Base-by-base conservation (phyloP, 2,888 invertebrate species). In the Cephus nigrinus region DNA sequence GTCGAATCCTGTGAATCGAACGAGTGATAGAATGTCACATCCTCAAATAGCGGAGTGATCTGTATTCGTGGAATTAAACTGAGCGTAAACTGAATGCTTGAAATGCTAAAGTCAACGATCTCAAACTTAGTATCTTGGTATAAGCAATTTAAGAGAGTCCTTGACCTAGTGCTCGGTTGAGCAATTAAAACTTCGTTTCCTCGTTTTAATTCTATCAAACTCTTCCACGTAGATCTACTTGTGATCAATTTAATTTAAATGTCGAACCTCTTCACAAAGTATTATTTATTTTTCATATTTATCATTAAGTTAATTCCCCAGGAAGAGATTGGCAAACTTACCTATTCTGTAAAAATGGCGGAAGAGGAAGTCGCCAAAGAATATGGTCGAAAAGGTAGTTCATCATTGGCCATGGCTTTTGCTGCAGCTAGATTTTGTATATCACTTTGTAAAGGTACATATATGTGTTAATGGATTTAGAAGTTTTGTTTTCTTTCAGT, bases 361-460 rank as follows among this genome's bases (percentile, higher is more conserved):
- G 94, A 94, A 71, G 94, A 93, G 33, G 93, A 94, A 86, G 93
- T 94, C 68, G 93, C 93, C 11, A 93, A 94, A 81, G 93, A 93
- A 15, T 94, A 94, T 30, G 93, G 93, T 78, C 94, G 93, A 78
- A 92, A 93, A 71, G 94, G 94, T 55, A 93, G 93, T 31, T 94
- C 94, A 15, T 94, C 94, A 30, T 89, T 95, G 77, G 93, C 94
- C 11, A 93, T 94, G 93, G 94, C 94, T 4, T 94, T 92, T 83
- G 94, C 94, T 73, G 94, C 93, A 35, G 94, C 94, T n/a, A 91
- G 93, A 84, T 95, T 95, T 88, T 92, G 93, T 79, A 89, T 92
- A 82, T 93, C 94, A 31, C 85, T 94, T 77, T 91, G 94, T 73
- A 92, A 93, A 86, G 95, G 90, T 90, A 23, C 1, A 33, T 36